Evolutionary conservation across 2,113 vertebrate species (phyloP).

Genomic region (Nesogale talazaci): DNA sequence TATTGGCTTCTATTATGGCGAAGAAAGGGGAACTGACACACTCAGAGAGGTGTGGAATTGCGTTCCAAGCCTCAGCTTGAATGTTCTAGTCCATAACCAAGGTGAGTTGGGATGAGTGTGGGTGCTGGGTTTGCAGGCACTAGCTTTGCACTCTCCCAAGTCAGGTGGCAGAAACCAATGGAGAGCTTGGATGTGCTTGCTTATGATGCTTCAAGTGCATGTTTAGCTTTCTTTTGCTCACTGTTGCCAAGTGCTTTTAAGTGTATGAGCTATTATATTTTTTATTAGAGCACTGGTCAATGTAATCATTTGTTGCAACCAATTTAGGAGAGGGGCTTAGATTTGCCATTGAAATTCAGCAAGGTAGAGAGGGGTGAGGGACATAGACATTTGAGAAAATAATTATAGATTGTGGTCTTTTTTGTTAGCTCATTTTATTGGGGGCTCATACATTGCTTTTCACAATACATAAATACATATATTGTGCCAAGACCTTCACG

Average conservation of each 20-base stretch:
- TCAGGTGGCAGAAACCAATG: neutral
- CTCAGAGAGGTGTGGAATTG: neutral
- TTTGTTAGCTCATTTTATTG: too few relatives aligned
- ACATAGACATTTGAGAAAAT: neutral
- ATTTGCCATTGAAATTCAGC: neutral
- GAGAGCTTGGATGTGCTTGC: neutral
- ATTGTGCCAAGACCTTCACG: too few relatives aligned
- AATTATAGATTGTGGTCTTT: too few relatives aligned
- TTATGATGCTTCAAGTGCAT: neutral
- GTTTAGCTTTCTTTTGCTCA: conserved; percentile 9
- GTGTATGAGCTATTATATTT: neutral
- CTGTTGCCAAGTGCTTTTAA: neutral
- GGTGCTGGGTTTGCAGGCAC: neutral
- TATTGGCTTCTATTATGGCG: neutral
- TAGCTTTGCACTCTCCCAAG: neutral
- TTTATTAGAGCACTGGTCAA: neutral
- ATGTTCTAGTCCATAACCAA: neutral
- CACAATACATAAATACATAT: too few relatives aligned
- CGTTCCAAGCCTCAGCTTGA: neutral
- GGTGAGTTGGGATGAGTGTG: neutral
- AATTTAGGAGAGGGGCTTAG: neutral
- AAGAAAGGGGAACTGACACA: neutral
- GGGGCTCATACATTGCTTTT: too few relatives aligned
- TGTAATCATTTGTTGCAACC: neutral
- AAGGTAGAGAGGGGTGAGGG: neutral